Evolutionary conservation across 2,888 invertebrate species (phyloP), one percentile per base, ranked within the genome.

Genomic region (Trissonchulus latispiculum): DNA sequence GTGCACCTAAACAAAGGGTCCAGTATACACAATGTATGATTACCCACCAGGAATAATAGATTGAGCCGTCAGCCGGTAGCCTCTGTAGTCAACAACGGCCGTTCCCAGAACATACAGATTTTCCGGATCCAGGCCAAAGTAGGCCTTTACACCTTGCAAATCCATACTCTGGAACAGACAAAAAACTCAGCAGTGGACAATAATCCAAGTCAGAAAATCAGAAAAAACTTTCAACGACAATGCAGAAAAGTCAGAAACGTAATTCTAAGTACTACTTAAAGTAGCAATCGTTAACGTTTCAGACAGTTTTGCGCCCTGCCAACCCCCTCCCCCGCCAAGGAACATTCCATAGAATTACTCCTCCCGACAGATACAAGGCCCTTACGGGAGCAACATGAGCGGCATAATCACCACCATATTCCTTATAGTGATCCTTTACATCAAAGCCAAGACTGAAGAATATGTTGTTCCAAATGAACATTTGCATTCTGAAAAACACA

Each of bases 401-500:
- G 0, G 99, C 99, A 3, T 94, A 93, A 85, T 99, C 99, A 0
- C 99, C 99, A 0, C 99, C 99, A 72, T 99, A 87, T 80, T 97
- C 97, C 85, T 97, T 97, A 84, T 99, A 99, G 84, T 99, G 99
- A 86, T 99, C 99, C 77, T 95, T 89, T 0, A 99, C 97, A 84
- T 99, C 99, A 84, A 99, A 99, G 18, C 99, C 99, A 69, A 99
- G 88, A 70, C 95, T 95, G 86, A 99, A 97, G 88, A 99, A 99
- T 78, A 99, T 99, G 84, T 99, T 99, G 86, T 99, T 99, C 99
- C 99, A 99, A 76, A 99, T 97, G 83, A 95, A 97, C 96, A 97
- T 97, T 85, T 97, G 96, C 95, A 96, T 96, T 76, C 84, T 85
- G 80, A 62, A 80, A 72, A 3, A n/a, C n/a, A n/a, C n/a, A n/a